phyloP scores from a whole-genome alignment of 2,113 vertebrate species.

The Excalfactoria chinensis region DNA sequence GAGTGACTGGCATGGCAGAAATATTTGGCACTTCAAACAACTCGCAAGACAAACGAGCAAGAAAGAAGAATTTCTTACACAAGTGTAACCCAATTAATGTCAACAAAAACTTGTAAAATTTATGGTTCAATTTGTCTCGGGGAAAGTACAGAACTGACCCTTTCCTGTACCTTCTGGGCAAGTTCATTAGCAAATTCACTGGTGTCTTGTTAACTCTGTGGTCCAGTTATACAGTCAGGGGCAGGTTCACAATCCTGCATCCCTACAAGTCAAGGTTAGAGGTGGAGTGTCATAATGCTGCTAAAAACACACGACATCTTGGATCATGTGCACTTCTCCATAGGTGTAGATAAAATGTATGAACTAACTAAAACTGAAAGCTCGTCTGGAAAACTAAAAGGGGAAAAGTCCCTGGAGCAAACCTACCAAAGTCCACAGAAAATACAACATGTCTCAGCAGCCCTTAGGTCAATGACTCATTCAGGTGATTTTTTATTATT shows the following conservation, averaged over 20 bases:
- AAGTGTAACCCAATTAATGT: conserved; percentile 69
- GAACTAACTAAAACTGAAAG: not conserved
- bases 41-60: conserved; percentile 49
- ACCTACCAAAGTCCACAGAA: not conserved
- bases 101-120: conserved; percentile 65
- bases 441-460: not conserved
- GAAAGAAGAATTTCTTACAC: conserved; percentile 64
- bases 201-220: conserved; percentile 36
- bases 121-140: conserved; percentile 52
- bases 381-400: not conserved
- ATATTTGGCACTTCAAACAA: conserved; percentile 48
- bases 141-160: conserved; percentile 41
- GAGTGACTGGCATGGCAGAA: conserved; percentile 60
- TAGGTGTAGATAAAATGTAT: not conserved
- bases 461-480: not conserved
- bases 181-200: conserved; percentile 62
- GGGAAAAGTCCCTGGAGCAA: not conserved
- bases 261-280: not conserved
- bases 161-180: conserved; percentile 66
- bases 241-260: not conserved
- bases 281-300: conserved; percentile 25
- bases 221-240: not conserved
- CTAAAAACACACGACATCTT: not conserved
- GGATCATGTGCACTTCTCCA: not conserved
- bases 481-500: not conserved